These are phyloP conservation scores for Varanus salvator DNA, from an alignment of 2,113 vertebrate genomes.

Conservation along the genomic window DNA sequence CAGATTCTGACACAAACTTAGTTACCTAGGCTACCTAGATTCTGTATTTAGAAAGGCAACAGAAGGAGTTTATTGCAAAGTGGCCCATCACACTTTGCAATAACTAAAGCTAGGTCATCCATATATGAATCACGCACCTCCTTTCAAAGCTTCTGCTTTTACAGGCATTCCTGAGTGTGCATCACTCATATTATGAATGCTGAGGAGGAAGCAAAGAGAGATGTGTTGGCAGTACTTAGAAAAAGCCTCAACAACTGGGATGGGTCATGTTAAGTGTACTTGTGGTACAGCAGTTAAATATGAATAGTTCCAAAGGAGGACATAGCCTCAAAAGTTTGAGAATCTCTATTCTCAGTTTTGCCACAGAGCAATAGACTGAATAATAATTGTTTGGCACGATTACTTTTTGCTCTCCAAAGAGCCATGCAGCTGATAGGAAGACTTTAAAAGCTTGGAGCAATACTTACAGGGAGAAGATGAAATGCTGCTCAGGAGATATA, in stretches of 20 bases:
- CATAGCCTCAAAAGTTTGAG: background rate
- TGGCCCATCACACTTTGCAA: no score
- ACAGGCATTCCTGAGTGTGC: background rate
- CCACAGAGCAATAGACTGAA: conserved; percentile 13
- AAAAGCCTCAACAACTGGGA: background rate
- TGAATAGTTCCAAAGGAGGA: background rate
- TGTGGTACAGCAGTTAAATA: background rate
- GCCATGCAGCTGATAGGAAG: conserved; percentile 51
- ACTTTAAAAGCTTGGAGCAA: conserved; percentile 49
- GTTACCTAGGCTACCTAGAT: no score
- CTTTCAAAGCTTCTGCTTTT: background rate
- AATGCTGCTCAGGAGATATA: conserved; percentile 66
- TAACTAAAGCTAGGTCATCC: background rate
- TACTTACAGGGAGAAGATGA: conserved; percentile 57
- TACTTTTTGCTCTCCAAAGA: conserved; percentile 35
- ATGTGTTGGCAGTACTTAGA: background rate
- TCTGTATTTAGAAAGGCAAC: no score
- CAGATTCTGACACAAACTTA: no score
- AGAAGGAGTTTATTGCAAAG: no score
- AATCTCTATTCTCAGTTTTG: background rate
- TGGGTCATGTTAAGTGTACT: background rate
- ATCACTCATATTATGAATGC: background rate
- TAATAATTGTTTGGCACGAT: conserved; percentile 43
- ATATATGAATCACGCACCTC: background rate
- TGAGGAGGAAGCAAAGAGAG: background rate